These are phyloP conservation scores for Polydrusus tereticollis DNA, from an alignment of 2,888 invertebrate genomes.

Conservation along the genomic window DNA sequence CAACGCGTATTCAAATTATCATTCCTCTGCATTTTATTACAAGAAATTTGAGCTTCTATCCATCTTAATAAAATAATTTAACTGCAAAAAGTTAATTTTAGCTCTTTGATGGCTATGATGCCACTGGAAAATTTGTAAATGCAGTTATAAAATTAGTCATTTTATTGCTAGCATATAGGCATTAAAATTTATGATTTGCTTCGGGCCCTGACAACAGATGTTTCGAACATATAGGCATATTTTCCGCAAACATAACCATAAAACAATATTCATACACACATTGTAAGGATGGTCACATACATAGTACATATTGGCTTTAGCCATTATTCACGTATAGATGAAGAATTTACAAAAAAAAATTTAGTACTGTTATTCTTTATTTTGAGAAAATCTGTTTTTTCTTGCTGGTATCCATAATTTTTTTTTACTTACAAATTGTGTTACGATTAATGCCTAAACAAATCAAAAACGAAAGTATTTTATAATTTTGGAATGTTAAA, in stretches of 20 bases:
- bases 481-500: too few species aligned
- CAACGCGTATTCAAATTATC: too few species aligned
- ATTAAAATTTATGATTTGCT: constrained; percentile 5
- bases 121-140: constrained; percentile 19
- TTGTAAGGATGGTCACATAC: neutral
- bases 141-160: constrained; percentile 18
- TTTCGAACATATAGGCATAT: neutral
- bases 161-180: constrained; percentile 11
- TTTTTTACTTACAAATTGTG: too few species aligned
- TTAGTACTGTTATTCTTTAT: too few species aligned
- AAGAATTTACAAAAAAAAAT: too few species aligned
- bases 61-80: neutral
- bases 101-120: constrained; percentile 1
- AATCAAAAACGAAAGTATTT: too few species aligned
- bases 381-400: too few species aligned
- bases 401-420: too few species aligned
- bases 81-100: constrained; percentile 9
- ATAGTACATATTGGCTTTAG: too few species aligned
- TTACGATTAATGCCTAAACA: too few species aligned
- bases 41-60: neutral
- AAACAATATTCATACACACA: constrained; percentile 6
- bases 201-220: constrained; percentile 1
- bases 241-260: neutral
- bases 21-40: too few species aligned
- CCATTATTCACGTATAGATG: too few species aligned